A percentile compares a stretch with the other conserved stretches of the same genome.
These are phyloP conservation scores for Synergus umbraculus DNA, from an alignment of 2,888 invertebrate species.

Conservation along the genomic window DNA sequence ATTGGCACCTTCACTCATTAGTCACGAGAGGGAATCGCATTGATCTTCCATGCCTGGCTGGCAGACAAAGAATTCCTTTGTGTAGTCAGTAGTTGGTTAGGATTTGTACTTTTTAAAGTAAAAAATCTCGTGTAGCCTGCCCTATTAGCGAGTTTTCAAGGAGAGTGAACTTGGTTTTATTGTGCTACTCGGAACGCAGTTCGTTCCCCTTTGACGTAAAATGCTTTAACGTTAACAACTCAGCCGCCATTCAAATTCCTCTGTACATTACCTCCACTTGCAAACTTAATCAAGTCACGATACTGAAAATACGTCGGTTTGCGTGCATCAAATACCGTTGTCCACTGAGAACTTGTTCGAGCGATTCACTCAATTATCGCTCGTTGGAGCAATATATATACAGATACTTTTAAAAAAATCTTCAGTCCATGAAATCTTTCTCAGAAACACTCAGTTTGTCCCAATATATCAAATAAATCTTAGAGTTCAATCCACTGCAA, in stretches of 20 bases:
- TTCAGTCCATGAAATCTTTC: neutral
- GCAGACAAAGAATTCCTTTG: constrained; percentile 67
- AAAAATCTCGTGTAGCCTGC: constrained; percentile 63
- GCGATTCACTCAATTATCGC: constrained; percentile 15
- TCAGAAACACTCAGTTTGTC: neutral
- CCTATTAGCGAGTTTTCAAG: constrained; percentile 66
- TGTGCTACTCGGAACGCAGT: constrained; percentile 60
- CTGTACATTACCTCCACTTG: constrained; percentile 53
- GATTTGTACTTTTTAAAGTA: constrained; percentile 53
- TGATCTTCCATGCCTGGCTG: constrained; percentile 36
- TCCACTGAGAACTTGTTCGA: neutral
- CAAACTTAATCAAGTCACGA: constrained; percentile 10
- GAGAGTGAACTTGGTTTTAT: constrained; percentile 64
- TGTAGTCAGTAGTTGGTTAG: constrained; percentile 42
- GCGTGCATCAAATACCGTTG: constrained; percentile 9
- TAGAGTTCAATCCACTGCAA: too few relatives aligned
- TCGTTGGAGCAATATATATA: neutral
- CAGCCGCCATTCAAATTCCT: constrained; percentile 57
- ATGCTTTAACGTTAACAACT: constrained; percentile 50
- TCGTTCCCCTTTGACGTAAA: constrained; percentile 58
- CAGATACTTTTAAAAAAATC: neutral
- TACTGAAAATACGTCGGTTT: constrained; percentile 24
- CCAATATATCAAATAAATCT: neutral
- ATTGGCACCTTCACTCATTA: constrained; percentile 44
- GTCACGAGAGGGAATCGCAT: constrained; percentile 38